Evolutionary conservation across 2,888 invertebrate genomes (phyloP), one percentile per base, ranked within the genome.

Genomic region (Cataglyphis cursor): DNA sequence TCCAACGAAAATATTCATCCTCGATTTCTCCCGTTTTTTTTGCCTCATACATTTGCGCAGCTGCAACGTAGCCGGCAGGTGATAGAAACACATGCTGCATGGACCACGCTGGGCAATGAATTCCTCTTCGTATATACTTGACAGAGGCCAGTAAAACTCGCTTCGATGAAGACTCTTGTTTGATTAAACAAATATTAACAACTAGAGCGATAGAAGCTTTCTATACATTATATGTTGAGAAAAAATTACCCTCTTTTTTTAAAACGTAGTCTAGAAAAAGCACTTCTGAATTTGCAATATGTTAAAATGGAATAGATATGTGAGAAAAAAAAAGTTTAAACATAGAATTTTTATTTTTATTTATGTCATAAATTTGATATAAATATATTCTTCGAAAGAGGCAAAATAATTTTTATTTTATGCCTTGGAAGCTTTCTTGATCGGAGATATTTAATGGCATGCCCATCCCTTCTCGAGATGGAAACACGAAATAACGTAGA

Each of bases 61-160:
- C 87, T 86, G 87, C 87, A 87, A 83, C 86, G 57, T 64, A 66
- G 78, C 82, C 81, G 81, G 85, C 91, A 91, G 91, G 91, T 91
- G 91, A 91, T 90, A 86, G 87, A 82, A 90, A 89, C 90, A 89
- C 89, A 90, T 90, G 90, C 86, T 85, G 72, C 83, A 83, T 84
- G 87, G 86, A 83, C 87, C 87, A 64, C 59, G 66, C 62, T 18
- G 73, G 28, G 44, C 65, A 51, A 41, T 44, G 31, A 51, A 62
- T 31, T 76, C 84, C 74, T 81, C 31, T 78, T 31, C 31, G 31
- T 31, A 31, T 31, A 31, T 84, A 81, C 80, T 78, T 44, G 72
- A 72, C 70, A 21, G 31, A 78, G 72, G 70, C 59, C 21, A 70
- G 78, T 41, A 28, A 66, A 41, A 66, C 76, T 76, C 41, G 54